Percentiles rank a stretch among this genome's conserved stretches.
Conservation (phyloP, 2,113 vertebrate genomes). For the Rhombomys opimus region DNA sequence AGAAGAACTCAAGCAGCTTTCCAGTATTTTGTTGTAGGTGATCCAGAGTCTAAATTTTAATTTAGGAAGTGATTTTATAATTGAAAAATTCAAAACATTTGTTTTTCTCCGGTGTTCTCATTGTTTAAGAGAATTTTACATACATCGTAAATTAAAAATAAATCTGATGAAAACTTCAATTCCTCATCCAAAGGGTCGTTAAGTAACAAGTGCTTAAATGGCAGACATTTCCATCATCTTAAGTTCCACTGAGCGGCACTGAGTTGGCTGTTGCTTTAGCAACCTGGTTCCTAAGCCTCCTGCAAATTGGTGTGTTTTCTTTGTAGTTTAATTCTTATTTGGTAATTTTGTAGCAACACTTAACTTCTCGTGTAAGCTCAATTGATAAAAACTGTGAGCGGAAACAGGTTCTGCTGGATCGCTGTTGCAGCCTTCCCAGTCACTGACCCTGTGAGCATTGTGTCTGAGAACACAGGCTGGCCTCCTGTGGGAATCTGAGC, state of each 20-base stretch:
- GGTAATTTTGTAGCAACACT: background rate
- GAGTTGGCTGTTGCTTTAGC: background rate
- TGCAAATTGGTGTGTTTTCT: background rate
- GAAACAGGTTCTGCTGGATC: background rate
- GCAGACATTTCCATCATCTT: no score
- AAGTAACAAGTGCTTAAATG: background rate
- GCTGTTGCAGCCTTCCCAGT: no score
- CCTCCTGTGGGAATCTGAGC: background rate
- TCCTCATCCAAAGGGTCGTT: background rate
- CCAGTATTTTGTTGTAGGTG: slow-evolving; percentile 23
- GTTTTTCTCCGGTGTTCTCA: background rate
- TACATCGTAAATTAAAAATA: background rate
- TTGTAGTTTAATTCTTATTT: background rate
- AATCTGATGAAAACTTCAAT: background rate
- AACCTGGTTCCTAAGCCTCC: background rate
- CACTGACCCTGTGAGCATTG: background rate
- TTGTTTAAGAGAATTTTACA: background rate
- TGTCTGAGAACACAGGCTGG: background rate
- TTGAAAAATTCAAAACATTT: background rate
- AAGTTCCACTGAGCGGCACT: background rate
- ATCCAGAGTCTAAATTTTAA: slow-evolving; percentile 2
- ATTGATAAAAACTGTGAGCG: background rate
- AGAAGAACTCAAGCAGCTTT: background rate
- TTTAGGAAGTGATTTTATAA: slow-evolving; percentile 1
- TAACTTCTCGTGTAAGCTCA: background rate